Percentiles rank a stretch among this genome's conserved stretches.
Evolutionary conservation across 2,797 vertebrate genomes (phyloP).

Genomic region (Garrulus glandarius): DNA sequence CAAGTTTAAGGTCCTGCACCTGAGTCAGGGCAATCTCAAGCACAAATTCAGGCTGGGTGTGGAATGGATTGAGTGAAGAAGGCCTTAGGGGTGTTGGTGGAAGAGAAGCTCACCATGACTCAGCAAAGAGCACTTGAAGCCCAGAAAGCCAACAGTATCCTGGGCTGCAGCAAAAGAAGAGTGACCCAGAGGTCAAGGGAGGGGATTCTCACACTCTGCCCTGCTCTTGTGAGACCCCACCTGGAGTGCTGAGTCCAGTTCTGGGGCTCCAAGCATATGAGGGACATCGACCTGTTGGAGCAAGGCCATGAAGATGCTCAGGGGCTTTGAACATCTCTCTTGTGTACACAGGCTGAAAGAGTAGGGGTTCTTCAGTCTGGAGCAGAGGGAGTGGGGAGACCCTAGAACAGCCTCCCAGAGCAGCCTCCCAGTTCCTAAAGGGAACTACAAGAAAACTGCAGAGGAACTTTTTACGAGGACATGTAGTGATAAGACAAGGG

Average conservation of each 20-base stretch:
- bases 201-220: background rate
- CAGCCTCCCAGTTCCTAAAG: background rate
- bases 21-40: background rate
- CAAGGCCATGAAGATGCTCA: rapidly evolving
- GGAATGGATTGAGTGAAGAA: background rate
- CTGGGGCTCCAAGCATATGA: background rate
- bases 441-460: background rate
- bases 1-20: background rate
- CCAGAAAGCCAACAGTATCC: background rate
- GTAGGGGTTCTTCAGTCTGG: background rate
- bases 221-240: background rate
- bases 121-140: background rate
- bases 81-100: background rate
- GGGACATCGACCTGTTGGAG: background rate
- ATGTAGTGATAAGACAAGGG: background rate
- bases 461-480: background rate
- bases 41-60: background rate
- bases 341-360: background rate
- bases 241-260: background rate
- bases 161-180: background rate
- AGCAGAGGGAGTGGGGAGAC: background rate
- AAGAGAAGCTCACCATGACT: background rate
- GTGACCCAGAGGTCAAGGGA: background rate
- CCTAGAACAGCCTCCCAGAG: background rate
- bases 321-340: background rate